Conservation (phyloP, 2,888 invertebrate genomes). For the Platycheirus albimanus region DNA sequence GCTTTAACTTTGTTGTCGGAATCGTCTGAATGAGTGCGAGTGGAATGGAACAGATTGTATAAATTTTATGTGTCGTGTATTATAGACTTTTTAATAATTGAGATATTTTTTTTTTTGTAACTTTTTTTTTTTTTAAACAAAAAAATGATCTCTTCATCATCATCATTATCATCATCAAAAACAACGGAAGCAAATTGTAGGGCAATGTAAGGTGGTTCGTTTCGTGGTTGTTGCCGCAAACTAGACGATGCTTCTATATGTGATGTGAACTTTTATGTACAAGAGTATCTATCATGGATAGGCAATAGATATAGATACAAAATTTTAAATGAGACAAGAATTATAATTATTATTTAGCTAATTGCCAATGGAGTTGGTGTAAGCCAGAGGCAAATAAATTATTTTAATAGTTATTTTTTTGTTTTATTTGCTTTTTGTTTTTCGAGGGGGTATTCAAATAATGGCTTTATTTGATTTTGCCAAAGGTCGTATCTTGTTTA, state of each 20-base stretch:
- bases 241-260: conserved; percentile 38
- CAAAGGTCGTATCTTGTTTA: too few species aligned
- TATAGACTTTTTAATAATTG: conserved; percentile 57
- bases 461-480: conserved; percentile 56
- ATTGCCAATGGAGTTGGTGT: conserved; percentile 23
- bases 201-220: too few species aligned
- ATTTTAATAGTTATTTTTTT: conserved; percentile 57
- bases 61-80: conserved; percentile 38
- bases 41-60: conserved; percentile 16
- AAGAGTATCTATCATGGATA: conserved; percentile 23
- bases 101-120: conserved; percentile 52
- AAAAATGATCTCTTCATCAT: conserved; percentile 68
- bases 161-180: conserved; percentile 31
- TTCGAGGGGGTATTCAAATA: conserved; percentile 10
- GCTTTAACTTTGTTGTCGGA: conserved; percentile 48
- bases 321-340: conserved; percentile 41
- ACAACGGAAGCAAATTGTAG: conserved; percentile 25
- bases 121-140: conserved; percentile 27
- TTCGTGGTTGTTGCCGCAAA: conserved; percentile 22
- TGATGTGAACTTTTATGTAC: conserved; percentile 6
- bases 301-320: conserved; percentile 4
- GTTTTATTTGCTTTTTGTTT: background rate
- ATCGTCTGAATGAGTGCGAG: conserved; percentile 5
- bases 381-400: conserved; percentile 50
- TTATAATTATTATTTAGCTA: conserved; percentile 59